These are phyloP conservation scores for Hypselothyrea guttata DNA, from an alignment of 2,888 invertebrate species.

Conservation along the genomic window DNA sequence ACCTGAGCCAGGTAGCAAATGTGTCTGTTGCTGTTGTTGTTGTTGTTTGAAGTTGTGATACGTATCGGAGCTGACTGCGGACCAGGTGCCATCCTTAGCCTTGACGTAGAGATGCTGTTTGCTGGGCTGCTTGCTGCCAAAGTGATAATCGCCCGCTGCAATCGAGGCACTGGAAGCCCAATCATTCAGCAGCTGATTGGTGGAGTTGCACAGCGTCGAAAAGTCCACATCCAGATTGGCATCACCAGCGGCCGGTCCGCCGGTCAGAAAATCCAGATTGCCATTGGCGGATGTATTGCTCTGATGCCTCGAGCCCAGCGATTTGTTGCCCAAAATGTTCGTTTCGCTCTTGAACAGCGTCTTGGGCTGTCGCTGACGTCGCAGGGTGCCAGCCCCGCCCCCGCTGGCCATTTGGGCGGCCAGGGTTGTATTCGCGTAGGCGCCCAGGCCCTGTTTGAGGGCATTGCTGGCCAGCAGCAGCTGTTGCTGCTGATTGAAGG, in stretches of 20 bases:
- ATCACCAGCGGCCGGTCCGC: slow-evolving; percentile 41
- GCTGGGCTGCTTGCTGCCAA: slow-evolving; percentile 80
- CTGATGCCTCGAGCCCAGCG: slow-evolving; percentile 2
- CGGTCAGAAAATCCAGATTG: slow-evolving; percentile 75
- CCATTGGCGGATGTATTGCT: slow-evolving; percentile 29
- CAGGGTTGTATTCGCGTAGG: slow-evolving; percentile 78
- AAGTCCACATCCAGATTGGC: slow-evolving; percentile 68
- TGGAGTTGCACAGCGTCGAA: slow-evolving; percentile 74
- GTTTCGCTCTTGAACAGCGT: slow-evolving; percentile 82
- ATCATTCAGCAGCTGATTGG: slow-evolving; percentile 79
- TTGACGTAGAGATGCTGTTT: slow-evolving; percentile 82
- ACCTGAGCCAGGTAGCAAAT: slow-evolving; percentile 69
- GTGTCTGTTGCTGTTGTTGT: slow-evolving; percentile 65
- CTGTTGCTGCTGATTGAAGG: slow-evolving; percentile 79
- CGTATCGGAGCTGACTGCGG: slow-evolving; percentile 80
- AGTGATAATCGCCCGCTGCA: slow-evolving; percentile 76
- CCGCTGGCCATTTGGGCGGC: slow-evolving; percentile 78
- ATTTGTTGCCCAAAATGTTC: slow-evolving; percentile 73
- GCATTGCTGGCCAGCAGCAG: slow-evolving; percentile 79
- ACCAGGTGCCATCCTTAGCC: slow-evolving; percentile 82
- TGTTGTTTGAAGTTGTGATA: slow-evolving; percentile 80
- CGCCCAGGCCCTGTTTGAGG: slow-evolving; percentile 78
- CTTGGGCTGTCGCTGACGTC: slow-evolving; percentile 81
- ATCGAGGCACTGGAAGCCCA: slow-evolving; percentile 79
- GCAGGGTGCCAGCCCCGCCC: slow-evolving; percentile 79